phyloP scores from a whole-genome alignment of 37 sponge, comb jelly and placozoan genomes.

The Axinella damicornis region DNA sequence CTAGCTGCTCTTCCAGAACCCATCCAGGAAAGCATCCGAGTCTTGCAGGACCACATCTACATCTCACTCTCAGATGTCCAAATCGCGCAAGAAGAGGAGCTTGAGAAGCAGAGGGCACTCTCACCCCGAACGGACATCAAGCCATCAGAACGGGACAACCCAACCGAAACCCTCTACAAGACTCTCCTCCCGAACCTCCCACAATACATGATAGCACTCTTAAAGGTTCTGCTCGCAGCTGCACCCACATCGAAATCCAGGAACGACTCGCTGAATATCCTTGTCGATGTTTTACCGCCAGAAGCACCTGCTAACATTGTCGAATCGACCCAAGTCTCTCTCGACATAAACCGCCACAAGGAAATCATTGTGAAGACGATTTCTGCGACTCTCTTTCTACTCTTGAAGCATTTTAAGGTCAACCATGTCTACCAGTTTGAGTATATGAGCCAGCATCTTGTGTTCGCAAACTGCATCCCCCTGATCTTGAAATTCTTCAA shows the following conservation, averaged over 20 bases:
- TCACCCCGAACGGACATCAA: not conserved
- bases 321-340: slow-evolving; percentile 70
- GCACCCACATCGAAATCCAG: slow-evolving; percentile 86
- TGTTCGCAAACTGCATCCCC: slow-evolving; percentile 97
- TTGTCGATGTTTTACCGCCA: slow-evolving; percentile 88
- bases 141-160: slow-evolving; percentile 46
- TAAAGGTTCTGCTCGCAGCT: slow-evolving; percentile 94
- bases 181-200: slow-evolving; percentile 90
- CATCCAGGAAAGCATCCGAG: slow-evolving; percentile 83
- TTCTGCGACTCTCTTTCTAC: slow-evolving; percentile 90
- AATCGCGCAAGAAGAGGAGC: slow-evolving; percentile 67
- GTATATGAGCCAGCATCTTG: slow-evolving; percentile 93
- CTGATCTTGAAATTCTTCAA: slow-evolving; percentile 96
- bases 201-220: slow-evolving; percentile 96
- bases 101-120: slow-evolving; percentile 33
- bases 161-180: slow-evolving; percentile 82
- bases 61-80: slow-evolving; percentile 84
- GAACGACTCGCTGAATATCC: slow-evolving; percentile 92
- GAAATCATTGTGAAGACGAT: slow-evolving; percentile 96
- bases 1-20: slow-evolving; percentile 74
- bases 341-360: slow-evolving; percentile 95
- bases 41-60: slow-evolving; percentile 83
- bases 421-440: slow-evolving; percentile 98
- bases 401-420: slow-evolving; percentile 94
- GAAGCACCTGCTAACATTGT: slow-evolving; percentile 76